Conservation (phyloP, 2,888 invertebrate species). For the Catocala fraxini region DNA sequence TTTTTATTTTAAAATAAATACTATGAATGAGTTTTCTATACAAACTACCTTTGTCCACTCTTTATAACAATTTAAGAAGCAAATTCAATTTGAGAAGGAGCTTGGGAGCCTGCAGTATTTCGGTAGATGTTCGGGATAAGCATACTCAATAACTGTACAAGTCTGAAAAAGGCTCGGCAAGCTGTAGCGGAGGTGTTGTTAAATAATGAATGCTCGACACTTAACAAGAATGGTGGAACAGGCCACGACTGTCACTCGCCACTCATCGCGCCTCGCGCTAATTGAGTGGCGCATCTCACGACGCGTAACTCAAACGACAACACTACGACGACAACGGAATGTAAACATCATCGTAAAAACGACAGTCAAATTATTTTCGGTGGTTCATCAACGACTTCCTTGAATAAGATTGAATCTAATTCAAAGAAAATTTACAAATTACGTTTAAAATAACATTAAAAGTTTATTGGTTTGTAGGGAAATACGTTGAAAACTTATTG, state of each 20-base stretch:
- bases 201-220: conserved; percentile 60
- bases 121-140: not conserved
- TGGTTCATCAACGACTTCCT: conserved; percentile 36
- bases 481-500: conserved; percentile 15
- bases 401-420: conserved; percentile 32
- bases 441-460: conserved; percentile 18
- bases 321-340: conserved; percentile 51
- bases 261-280: conserved; percentile 63
- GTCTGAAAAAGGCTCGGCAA: conserved; percentile 27
- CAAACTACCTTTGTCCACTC: too few species aligned
- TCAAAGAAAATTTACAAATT: conserved; percentile 27
- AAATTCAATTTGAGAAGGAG: not conserved
- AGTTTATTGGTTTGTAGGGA: conserved; percentile 32
- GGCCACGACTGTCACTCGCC: conserved; percentile 59
- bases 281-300: conserved; percentile 63
- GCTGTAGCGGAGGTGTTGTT: conserved; percentile 49
- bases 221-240: conserved; percentile 57
- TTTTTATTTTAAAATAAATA: too few species aligned
- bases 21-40: too few species aligned
- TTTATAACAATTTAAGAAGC: too few species aligned
- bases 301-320: conserved; percentile 44
- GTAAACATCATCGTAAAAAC: conserved; percentile 62
- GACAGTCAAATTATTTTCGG: conserved; percentile 44
- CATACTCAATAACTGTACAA: conserved; percentile 11
- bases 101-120: not conserved